phyloP scores from a whole-genome alignment of 2,797 vertebrate species.

The Catharus ustulatus region DNA sequence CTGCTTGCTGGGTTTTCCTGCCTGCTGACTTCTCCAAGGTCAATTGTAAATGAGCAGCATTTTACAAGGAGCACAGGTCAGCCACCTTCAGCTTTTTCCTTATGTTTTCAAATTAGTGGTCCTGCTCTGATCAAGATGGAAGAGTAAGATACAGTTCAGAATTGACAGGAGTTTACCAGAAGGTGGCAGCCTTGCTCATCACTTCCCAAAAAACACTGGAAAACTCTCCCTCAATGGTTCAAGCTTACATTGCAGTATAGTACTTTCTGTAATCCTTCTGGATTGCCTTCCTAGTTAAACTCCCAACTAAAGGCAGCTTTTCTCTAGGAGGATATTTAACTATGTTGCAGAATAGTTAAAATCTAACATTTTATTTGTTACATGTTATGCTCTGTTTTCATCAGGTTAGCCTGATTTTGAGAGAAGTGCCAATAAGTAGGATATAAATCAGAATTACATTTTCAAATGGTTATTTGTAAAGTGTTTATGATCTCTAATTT shows the following conservation, averaged over 20 bases:
- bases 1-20: not conserved
- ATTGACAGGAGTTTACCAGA: not conserved
- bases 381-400: not conserved
- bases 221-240: not conserved
- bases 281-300: not conserved
- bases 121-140: not conserved
- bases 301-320: not conserved
- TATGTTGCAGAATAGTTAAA: not conserved
- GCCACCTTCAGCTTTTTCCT: not conserved
- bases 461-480: not conserved
- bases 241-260: not conserved
- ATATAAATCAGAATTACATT: not conserved
- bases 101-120: not conserved
- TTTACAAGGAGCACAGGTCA: not conserved
- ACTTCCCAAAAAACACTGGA: not conserved
- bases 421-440: not conserved
- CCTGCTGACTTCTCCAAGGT: not conserved
- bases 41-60: not conserved
- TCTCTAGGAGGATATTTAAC: not conserved
- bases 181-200: conserved; percentile 62
- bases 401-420: not conserved
- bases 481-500: not conserved
- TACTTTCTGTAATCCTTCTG: not conserved
- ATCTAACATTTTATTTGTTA: not conserved
- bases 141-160: not conserved